Base-by-base conservation (phyloP, 2,113 vertebrate genomes). In the Rhynchomys soricoides region DNA sequence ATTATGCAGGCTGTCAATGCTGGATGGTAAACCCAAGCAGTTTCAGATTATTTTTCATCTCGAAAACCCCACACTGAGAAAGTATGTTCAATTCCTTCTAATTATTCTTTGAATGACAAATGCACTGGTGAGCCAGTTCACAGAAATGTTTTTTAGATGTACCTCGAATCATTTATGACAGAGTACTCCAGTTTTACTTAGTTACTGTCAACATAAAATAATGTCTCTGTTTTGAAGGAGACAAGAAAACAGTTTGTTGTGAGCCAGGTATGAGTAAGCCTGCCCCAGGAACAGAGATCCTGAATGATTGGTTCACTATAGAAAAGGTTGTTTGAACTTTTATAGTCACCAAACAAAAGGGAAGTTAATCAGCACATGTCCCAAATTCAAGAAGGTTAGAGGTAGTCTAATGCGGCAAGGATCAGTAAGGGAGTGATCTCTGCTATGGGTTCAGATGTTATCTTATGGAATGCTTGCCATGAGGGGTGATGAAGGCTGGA, bases 111-210 rank as follows among this genome's bases (percentile, higher is more conserved):
- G 16, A 88, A 74, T 62, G 29, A 79, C 13, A 40, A 86, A 95
- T 75, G 74, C n/a, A 10, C 40, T 57, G 22, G 4, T 16, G 79
- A 86, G 24, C 7, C 93, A 94, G 52, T 79, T 3, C 7, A 91
- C 83, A 50, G 5, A 93, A 94, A 90, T 89, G 24, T 86, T 78
- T 86, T 89, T 78, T 59, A 66, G 78, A 85, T 88, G 87, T 29
- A 26, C 26, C 71, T 59, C 87, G 52, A 48, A 40, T 73, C 43
- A 68, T 92, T 85, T 48, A 62, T 90, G 57, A 82, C 17, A 81
- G 4, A 94, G 45, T 37, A 82, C 17, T 86, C 4, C 71, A 75
- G 8, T 81, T 31, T 87, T 13, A 0, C 5, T 95, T 68, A 89
- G 21, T 3, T 43, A 40, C 81, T 66, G 22, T 19, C 0, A 0